Base-by-base conservation (phyloP, 2,797 vertebrate genomes). In the Characodon lateralis region DNA sequence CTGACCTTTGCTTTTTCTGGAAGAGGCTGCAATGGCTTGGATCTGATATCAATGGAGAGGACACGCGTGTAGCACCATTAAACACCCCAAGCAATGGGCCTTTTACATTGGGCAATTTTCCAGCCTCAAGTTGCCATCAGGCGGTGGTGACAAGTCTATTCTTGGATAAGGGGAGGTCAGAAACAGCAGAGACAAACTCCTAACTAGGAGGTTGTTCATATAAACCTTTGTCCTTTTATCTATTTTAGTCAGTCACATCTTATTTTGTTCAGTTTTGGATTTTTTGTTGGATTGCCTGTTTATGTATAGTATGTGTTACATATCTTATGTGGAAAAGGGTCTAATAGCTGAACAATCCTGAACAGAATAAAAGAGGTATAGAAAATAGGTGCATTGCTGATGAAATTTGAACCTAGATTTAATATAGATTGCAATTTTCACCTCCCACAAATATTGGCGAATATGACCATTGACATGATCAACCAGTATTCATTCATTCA, bases 141-240 rank as follows among this genome's bases (percentile, higher is more conserved):
- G 61, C 78, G 78, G 83, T 86, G 87, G 35, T 92, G 92, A 93
- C 90, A 93, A 80, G 70, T 94, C 94, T 95, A 95, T 96, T 96
- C 82, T 93, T 73, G 89, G 91, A 86, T 72, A 71, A 56, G 46
- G 85, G 31, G 73, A 84, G 58, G 79, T 85, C 81, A 86, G 55
- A 91, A 82, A 84, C 74, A 78, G 71, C 68, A 86, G 76, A 78
- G 82, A 65, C 81, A 28, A 71, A 76, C 77, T 84, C 74, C 46
- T 83, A 79, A 81, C 74, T 82, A 79, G 81, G 71, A 88, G 91
- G 84, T 83, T 79, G 76, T 43, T 79, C 55, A 72, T 59, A 87
- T 51, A 61, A n/a, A 41, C 69, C 56, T 58, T 74, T 81, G 73
- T 71, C 58, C n/a, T 76, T 79, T 78, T 85, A 77, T 85, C 77